phyloP scores from a whole-genome alignment of 2,113 vertebrate species.

The Barnardius zonarius region DNA sequence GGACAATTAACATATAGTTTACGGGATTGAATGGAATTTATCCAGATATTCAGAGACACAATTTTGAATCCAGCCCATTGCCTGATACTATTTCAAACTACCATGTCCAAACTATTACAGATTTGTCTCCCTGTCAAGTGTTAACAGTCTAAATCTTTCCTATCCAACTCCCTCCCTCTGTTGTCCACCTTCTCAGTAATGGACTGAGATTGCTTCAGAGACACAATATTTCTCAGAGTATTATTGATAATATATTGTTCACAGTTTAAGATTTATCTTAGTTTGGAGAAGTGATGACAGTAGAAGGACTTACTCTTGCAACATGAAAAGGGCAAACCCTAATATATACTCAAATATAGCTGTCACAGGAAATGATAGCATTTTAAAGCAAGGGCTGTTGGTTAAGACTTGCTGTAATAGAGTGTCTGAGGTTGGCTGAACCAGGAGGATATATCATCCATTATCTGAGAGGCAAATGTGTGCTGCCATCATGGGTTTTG shows the following conservation, averaged over 20 bases:
- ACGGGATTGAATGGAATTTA: not conserved
- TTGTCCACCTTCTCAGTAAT: not conserved
- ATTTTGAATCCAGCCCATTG: not conserved
- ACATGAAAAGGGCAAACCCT: not conserved
- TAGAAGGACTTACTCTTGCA: not conserved
- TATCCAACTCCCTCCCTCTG: accelerated
- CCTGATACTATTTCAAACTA: not conserved
- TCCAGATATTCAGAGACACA: not conserved
- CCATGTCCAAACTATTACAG: not conserved
- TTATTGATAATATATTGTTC: not conserved
- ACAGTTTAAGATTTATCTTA: not conserved
- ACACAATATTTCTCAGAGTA: not conserved
- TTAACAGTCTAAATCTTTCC: not conserved
- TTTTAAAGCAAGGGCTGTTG: not conserved
- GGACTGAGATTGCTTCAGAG: not conserved
- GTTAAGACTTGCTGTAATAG: not conserved
- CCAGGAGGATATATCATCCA: not conserved
- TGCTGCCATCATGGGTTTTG: not conserved
- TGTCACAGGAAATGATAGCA: not conserved
- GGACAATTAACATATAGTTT: not conserved
- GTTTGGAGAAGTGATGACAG: not conserved
- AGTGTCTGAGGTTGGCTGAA: not conserved
- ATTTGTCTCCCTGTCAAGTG: not conserved
- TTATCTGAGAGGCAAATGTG: not conserved
- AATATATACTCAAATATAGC: not conserved